Base-by-base conservation (phyloP, 2,888 invertebrate species). In the Junonia oenone region DNA sequence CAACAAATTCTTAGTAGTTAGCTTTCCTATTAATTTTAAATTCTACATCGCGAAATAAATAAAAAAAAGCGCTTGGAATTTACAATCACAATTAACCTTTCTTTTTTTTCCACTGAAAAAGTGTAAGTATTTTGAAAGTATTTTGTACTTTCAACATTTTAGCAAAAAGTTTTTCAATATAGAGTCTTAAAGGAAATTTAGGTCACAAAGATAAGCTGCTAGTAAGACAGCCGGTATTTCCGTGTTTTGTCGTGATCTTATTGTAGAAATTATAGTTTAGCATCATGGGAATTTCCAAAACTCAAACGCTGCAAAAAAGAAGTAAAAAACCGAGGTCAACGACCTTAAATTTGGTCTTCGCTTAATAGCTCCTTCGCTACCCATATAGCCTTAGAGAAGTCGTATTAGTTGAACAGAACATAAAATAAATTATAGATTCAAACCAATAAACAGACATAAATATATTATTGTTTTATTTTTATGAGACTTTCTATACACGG, bases 271-370 rank as follows among this genome's bases (percentile, higher is more conserved):
- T 61, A 64, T 64, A 63, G 55, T 59, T 59, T 53, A 72, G 66
- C 67, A 67, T 70, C 70, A 68, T 66, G 68, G 83, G 83, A 67
- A 76, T 76, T 81, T 68, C 83, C 82, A 69, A 76, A 78, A 71
- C 61, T 55, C 56, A 56, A 58, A 50, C 53, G 63, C 55, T 53
- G 63, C 74, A 82, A 83, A 83, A 83, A 78, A 67, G 63, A 69
- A 57, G 72, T 68, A 68, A 64, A 65, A 63, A 63, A 66, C 61
- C 51, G 71, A 78, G 80, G 77, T 83, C 81, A 69, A 71, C 66
- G 80, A 22, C 55, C 33, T 11, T 43, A 31, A 38, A 47, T 47
- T 58, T 27, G 43, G 45, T 43, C 22, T 26, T 61, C 51, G 46
- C 51, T 61, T 53, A 59, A 48, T 55, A 38, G 26, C 40, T 49